phyloP scores from a whole-genome alignment of 2,888 invertebrate species.

The Xestia xanthographa region DNA sequence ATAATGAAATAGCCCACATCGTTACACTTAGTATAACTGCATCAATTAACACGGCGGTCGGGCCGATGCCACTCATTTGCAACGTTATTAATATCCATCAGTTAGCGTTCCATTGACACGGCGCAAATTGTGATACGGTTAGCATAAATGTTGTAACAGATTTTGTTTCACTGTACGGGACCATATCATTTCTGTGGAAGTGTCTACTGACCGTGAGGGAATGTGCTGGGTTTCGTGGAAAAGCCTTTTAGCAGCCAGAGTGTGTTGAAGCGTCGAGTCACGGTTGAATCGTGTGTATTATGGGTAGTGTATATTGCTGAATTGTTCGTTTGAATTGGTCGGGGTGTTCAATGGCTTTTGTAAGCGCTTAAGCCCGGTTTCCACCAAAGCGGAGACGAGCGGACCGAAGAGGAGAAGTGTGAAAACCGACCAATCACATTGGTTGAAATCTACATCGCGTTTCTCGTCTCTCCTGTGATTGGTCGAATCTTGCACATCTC shows the following conservation, averaged over 20 bases:
- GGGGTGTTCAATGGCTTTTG: background rate
- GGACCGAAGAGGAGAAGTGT: too few relatives aligned
- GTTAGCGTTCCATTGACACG: slow-evolving; percentile 33
- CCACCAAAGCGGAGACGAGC: too few relatives aligned
- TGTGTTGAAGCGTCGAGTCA: background rate
- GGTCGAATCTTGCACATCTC: too few relatives aligned
- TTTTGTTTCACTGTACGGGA: slow-evolving; percentile 13
- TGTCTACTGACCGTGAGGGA: background rate
- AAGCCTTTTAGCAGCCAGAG: background rate
- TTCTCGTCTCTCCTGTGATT: too few relatives aligned
- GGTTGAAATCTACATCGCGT: too few relatives aligned
- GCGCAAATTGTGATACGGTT: slow-evolving; percentile 42
- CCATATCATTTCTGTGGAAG: background rate
- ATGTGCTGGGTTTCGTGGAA: background rate
- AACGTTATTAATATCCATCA: slow-evolving; percentile 58
- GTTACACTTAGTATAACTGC: slow-evolving; percentile 26
- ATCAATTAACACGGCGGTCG: slow-evolving; percentile 55
- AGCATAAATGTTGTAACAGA: slow-evolving; percentile 16
- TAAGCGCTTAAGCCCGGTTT: background rate
- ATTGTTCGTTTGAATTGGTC: background rate
- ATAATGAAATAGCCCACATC: slow-evolving; percentile 7
- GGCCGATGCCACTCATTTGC: slow-evolving; percentile 57
- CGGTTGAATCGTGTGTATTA: background rate
- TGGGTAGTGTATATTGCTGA: background rate
- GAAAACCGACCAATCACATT: too few relatives aligned